A percentile compares a stretch with the other conserved stretches of the same genome.
Conservation (phyloP, 2,113 vertebrate species). For the Sula dactylatra region DNA sequence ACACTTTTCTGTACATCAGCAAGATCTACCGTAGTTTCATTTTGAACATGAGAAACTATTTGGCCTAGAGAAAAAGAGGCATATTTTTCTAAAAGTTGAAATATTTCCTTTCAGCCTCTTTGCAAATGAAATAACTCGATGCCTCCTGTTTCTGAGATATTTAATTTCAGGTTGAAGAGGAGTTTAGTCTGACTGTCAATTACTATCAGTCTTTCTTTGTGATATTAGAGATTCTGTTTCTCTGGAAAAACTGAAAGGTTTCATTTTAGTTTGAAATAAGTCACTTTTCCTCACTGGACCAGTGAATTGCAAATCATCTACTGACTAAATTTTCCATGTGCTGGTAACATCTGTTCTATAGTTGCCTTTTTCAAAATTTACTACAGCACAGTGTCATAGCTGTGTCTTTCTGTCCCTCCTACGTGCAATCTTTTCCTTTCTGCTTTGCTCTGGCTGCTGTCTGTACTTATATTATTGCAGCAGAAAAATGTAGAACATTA, state of each 20-base stretch:
- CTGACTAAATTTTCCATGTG: background rate
- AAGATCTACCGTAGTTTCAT: background rate
- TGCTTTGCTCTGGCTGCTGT: background rate
- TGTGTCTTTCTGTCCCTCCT: background rate
- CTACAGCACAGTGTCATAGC: background rate
- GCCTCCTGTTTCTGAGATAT: background rate
- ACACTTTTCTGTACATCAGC: background rate
- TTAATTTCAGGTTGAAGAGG: background rate
- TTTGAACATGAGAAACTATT: background rate
- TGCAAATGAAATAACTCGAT: background rate
- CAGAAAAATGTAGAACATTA: constrained; percentile 19
- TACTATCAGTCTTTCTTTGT: background rate
- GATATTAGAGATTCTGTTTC: background rate
- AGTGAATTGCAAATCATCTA: background rate
- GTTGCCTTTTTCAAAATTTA: background rate
- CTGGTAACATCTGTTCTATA: background rate
- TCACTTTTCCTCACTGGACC: background rate
- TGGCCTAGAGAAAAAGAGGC: background rate
- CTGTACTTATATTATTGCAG: background rate
- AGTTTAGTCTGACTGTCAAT: background rate
- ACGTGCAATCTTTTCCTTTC: background rate
- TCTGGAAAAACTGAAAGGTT: background rate
- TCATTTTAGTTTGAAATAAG: background rate
- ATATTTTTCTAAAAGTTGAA: background rate
- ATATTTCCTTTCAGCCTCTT: background rate